Evolutionary conservation across 1,140 invertebrate species (phyloP).

Genomic region (Drosophila funebris): DNA sequence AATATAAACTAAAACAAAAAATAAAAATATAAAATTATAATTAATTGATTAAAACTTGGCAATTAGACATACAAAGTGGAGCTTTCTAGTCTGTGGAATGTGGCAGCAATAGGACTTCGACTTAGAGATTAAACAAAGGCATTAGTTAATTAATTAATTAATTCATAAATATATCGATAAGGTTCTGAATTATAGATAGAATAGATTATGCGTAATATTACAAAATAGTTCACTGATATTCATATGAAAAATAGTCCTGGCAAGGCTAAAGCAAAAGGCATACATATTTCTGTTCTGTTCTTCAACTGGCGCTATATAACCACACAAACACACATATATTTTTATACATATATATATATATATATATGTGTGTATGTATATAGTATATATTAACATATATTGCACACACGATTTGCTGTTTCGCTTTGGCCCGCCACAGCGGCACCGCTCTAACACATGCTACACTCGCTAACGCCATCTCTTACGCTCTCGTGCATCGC

Average conservation of each 20-base stretch:
- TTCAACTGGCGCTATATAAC: conserved; percentile 13
- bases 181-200: background rate
- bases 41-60: background rate
- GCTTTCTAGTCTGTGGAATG: conserved; percentile 53
- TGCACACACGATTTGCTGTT: conserved; percentile 22
- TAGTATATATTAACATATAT: conserved; percentile 24
- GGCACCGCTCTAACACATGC: conserved; percentile 14
- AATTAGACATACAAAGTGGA: conserved; percentile 19
- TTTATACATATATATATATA: conserved; percentile 6
- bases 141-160: conserved; percentile 16
- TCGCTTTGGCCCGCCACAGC: background rate
- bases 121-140: conserved; percentile 30
- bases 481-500: conserved; percentile 2
- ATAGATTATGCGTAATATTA: conserved; percentile 18
- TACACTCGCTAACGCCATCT: background rate
- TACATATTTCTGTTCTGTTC: background rate
- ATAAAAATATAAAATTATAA: background rate
- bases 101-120: conserved; percentile 50
- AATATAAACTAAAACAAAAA: background rate
- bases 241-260: conserved; percentile 22
- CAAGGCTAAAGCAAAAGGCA: conserved; percentile 26
- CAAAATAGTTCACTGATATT: conserved; percentile 33
- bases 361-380: conserved; percentile 21
- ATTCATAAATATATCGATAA: conserved; percentile 18
- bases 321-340: too few relatives aligned